A percentile compares a stretch with the other conserved stretches of the same genome.
phyloP scores from a whole-genome alignment of 1,140 invertebrate species.

The Calephelis nemesis region DNA sequence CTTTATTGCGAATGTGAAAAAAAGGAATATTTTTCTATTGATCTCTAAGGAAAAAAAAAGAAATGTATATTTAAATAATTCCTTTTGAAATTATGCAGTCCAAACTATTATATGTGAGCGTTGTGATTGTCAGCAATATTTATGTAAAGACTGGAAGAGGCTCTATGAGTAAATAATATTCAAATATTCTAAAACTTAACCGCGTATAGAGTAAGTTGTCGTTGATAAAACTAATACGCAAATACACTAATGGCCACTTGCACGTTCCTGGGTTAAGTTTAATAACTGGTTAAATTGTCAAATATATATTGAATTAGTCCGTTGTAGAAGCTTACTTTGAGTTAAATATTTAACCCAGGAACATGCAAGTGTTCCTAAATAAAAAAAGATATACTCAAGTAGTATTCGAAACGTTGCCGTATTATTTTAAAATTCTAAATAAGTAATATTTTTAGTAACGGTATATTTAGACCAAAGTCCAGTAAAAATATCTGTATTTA shows the following conservation, averaged over 20 bases:
- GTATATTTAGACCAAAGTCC: constrained; percentile 12
- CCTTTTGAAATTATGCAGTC: background rate
- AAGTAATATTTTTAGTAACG: background rate
- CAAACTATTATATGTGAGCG: constrained; percentile 21
- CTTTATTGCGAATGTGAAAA: constrained; percentile 6
- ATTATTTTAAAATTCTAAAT: constrained; percentile 4
- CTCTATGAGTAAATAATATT: constrained; percentile 45
- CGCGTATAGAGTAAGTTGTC: background rate
- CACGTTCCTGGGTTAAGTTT: too few relatives aligned
- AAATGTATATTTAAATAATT: constrained; percentile 4
- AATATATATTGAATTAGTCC: too few relatives aligned
- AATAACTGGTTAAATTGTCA: too few relatives aligned
- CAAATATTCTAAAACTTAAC: background rate
- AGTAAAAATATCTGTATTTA: background rate
- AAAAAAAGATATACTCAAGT: too few relatives aligned
- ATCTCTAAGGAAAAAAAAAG: background rate
- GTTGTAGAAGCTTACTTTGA: too few relatives aligned
- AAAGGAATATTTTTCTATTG: constrained; percentile 12
- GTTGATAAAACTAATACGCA: background rate
- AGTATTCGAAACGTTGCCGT: background rate
- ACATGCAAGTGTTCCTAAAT: background rate
- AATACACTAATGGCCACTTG: background rate
- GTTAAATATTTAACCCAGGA: background rate
- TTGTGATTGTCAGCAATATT: constrained; percentile 41
- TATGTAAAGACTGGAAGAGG: constrained; percentile 61